Conservation (phyloP, 2,113 vertebrate species). For the Catharus fuscescens region DNA sequence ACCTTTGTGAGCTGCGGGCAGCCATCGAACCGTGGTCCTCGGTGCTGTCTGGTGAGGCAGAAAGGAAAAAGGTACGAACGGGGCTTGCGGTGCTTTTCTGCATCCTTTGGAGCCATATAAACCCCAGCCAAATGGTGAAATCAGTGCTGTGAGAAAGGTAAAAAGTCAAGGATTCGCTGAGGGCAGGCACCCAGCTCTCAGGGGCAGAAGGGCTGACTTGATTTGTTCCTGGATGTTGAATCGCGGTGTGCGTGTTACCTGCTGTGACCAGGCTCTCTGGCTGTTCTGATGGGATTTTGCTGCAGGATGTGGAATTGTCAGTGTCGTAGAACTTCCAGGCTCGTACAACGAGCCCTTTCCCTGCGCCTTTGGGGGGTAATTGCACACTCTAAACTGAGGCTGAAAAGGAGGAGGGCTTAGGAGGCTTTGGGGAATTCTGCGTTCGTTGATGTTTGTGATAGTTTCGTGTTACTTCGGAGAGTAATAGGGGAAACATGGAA, state of each 20-base stretch:
- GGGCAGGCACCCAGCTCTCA: background rate
- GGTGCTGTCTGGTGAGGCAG: background rate
- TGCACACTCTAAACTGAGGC: background rate
- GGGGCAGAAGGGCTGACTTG: background rate
- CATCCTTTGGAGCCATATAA: rapidly evolving
- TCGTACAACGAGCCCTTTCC: rapidly evolving
- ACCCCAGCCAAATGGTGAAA: background rate
- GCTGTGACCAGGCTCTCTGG: background rate
- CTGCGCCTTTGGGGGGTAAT: background rate
- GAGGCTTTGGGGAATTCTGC: background rate
- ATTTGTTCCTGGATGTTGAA: background rate
- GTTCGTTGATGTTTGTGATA: background rate
- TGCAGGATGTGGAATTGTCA: background rate
- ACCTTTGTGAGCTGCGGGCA: background rate
- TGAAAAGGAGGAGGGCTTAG: background rate
- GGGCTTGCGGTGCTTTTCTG: rapidly evolving
- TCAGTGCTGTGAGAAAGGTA: rapidly evolving
- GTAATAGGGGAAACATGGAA: background rate
- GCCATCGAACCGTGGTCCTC: rapidly evolving
- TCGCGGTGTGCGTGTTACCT: rapidly evolving
- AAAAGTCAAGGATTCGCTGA: background rate
- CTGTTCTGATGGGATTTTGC: background rate
- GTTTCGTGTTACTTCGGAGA: background rate
- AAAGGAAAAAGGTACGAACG: rapidly evolving
- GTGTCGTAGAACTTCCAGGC: background rate